Evolutionary conservation across 2,797 vertebrate species (phyloP).

Genomic region (Danio kyathit): DNA sequence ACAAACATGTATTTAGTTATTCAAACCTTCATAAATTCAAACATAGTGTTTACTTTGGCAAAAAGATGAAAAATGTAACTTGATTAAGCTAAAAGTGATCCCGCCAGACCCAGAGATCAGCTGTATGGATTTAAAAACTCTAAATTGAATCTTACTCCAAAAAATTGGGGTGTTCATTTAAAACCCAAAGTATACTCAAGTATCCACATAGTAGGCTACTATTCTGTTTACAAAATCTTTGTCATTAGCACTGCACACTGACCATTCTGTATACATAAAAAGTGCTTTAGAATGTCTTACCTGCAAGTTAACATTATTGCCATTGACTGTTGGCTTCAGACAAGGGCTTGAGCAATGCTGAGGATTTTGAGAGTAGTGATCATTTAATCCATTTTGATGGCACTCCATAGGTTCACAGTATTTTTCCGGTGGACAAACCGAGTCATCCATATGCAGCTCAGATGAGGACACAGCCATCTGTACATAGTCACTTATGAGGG

Average conservation of each 20-base stretch:
- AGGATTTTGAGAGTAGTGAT: background rate
- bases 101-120: too few species aligned
- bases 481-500: background rate
- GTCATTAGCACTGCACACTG: too few species aligned
- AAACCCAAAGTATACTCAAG: too few species aligned
- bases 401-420: conserved; percentile 46
- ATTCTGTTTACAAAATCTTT: too few species aligned
- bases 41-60: background rate
- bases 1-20: background rate
- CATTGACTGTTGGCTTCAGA: conserved; percentile 56
- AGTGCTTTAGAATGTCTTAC: too few species aligned
- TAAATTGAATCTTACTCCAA: too few species aligned
- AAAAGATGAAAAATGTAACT: background rate
- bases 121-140: too few species aligned
- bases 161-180: too few species aligned
- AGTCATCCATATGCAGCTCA: background rate
- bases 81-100: background rate
- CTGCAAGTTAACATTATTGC: conserved; percentile 39
- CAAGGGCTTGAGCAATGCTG: conserved; percentile 53
- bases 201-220: too few species aligned
- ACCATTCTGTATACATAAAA: too few species aligned
- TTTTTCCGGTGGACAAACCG: conserved; percentile 4
- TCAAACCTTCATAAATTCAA: background rate
- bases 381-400: conserved; percentile 36
- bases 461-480: conserved; percentile 12